Base-by-base conservation (phyloP, 2,113 vertebrate genomes). In the Malurus melanocephalus region DNA sequence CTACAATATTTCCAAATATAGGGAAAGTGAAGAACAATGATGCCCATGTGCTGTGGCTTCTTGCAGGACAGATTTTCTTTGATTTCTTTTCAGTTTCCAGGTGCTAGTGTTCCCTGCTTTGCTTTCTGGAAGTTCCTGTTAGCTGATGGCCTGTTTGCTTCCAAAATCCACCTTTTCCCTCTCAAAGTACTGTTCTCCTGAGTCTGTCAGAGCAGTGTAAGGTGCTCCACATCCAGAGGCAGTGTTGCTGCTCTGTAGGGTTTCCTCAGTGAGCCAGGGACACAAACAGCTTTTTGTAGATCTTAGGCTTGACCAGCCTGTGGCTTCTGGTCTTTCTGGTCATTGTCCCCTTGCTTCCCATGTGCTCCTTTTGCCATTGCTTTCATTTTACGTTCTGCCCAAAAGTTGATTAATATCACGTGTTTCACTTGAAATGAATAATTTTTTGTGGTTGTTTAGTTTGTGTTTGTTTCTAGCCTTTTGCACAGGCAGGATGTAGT, bases 1-100 rank as follows among this genome's bases (percentile, higher is more conserved):
- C 18, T 26, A 19, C 17, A 66, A 1, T 60, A 30, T 16, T 48
- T 40, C 30, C 40, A 16, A 16, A 22, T 0, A 0, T 17, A 15
- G n/a, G 28, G 35, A 17, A 23, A 6, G 61, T 19, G 22, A 27
- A 78, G 49, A 57, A 14, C 18, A n/a, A 1, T 0, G 1, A 21
- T 27, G 38, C 26, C 28, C 9, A 8, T 1, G 3, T 53, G 26
- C 45, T 85, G 43, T 71, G 32, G 13, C 17, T 59, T 72, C 3
- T 19, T n/a, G 27, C 24, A 72, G 80, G 9, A 32, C 19, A 49
- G 30, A 26, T 43, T 52, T 49, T 13, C 16, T 33, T 35, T 53
- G 22, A 5, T 43, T 86, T 73, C 5, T 49, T 86, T 49, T 43
- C 13, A 13, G 0, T 69, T 76, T 61, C 40, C 21, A n/a, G 6